Evolutionary conservation across 2,113 vertebrate genomes (phyloP).

Genomic region (Felis catus): F.catus_Fca126_mat1.0 CM031423.1:87340501-87341000

Average conservation of each 20-base stretch:
- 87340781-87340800: accelerated
- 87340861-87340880: background rate
- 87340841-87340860: background rate
- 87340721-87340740: background rate
- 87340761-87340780: accelerated
- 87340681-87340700: background rate
- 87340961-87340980: background rate
- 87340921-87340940: background rate
- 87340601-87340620: background rate
- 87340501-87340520: background rate
- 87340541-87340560: background rate
- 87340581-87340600: background rate
- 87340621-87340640: background rate
- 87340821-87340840: background rate
- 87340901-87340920: background rate
- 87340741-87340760: background rate
- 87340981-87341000: background rate
- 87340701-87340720: background rate
- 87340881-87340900: background rate
- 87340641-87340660: background rate
- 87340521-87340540: background rate
- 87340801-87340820: accelerated
- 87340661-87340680: background rate
- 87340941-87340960: background rate
- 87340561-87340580: background rate